Conservation (phyloP, 64 coral and sea anemone genomes). For the Astreopora myriophthalma region DNA sequence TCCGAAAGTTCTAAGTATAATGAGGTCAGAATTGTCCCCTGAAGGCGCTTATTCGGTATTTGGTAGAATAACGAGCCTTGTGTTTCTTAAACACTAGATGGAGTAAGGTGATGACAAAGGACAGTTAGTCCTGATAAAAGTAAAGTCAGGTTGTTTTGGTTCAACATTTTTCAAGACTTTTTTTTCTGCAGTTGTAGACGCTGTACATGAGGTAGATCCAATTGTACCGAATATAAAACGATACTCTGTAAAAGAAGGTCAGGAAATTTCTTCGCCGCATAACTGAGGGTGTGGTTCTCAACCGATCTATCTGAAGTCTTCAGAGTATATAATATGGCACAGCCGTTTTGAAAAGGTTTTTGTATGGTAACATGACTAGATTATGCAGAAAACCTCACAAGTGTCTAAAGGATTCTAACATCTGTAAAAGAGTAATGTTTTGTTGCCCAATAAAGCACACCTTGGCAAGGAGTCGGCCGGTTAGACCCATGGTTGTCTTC, state of each 20-base stretch:
- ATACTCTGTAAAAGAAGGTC: not conserved
- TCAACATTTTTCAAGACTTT: not conserved
- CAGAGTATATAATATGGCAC: not conserved
- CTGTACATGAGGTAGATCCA: not conserved
- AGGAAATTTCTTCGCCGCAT: not conserved
- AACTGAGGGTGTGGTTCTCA: not conserved
- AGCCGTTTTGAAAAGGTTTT: not conserved
- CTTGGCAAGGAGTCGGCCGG: too few species aligned
- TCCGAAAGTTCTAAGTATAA: slow-evolving; percentile 6
- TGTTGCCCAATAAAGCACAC: slow-evolving; percentile 17
- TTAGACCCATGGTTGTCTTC: too few species aligned
- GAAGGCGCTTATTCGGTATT: not conserved
- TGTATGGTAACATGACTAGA: not conserved
- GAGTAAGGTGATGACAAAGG: not conserved
- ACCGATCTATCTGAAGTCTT: not conserved
- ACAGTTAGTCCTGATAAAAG: not conserved
- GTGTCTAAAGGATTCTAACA: not conserved
- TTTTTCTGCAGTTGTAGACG: not conserved
- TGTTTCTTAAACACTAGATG: slow-evolving; percentile 4
- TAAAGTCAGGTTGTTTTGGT: not conserved
- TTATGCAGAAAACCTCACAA: not conserved
- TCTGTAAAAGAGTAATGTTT: not conserved
- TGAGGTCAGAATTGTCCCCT: not conserved
- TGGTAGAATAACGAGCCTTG: not conserved
- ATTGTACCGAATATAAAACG: not conserved